Conservation (phyloP, 2,888 invertebrate genomes). For the Acronicta alni region DNA sequence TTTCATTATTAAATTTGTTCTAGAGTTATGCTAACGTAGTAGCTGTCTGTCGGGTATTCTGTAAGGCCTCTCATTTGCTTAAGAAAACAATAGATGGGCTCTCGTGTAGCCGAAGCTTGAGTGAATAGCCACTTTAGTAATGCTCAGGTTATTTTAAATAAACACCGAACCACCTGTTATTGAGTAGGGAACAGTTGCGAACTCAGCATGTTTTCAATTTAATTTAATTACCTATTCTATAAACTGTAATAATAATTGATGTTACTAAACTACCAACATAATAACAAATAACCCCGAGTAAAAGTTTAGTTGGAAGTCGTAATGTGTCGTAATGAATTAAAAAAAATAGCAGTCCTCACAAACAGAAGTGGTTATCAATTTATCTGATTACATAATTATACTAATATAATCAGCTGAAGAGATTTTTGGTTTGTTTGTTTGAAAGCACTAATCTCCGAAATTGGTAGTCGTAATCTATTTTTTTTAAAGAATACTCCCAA, state of each 20-base stretch:
- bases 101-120: constrained; percentile 43
- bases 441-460: no score
- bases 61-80: constrained; percentile 56
- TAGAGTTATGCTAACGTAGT: constrained; percentile 30
- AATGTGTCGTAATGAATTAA: constrained; percentile 13
- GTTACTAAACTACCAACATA: constrained; percentile 26
- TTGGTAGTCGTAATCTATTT: no score
- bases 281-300: constrained; percentile 33
- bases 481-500: no score
- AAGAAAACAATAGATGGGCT: constrained; percentile 51
- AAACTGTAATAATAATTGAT: constrained; percentile 45
- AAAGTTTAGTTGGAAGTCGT: constrained; percentile 32
- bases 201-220: constrained; percentile 25
- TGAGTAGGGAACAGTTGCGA: constrained; percentile 31
- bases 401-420: no score
- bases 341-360: no score
- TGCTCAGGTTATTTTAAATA: constrained; percentile 48
- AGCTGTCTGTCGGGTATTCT: constrained; percentile 10
- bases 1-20: constrained; percentile 26
- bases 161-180: constrained; percentile 43
- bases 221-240: constrained; percentile 25
- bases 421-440: no score
- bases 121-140: constrained; percentile 53
- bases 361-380: no score
- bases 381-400: no score